Evolutionary conservation across 2,888 invertebrate species (phyloP).

Genomic region (Venusia cambrica): DNA sequence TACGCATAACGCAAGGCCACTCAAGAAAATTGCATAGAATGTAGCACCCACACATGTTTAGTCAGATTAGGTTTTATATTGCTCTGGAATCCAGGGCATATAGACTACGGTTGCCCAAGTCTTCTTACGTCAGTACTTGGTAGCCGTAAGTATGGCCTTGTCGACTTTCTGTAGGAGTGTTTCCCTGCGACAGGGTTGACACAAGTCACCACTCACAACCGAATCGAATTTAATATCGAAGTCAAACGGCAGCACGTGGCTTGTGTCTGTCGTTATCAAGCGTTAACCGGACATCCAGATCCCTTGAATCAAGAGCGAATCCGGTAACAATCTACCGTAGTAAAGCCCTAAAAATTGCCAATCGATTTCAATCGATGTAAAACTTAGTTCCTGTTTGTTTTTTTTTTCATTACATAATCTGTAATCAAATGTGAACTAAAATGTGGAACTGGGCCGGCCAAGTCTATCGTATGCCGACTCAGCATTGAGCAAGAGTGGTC

Average conservation of each 20-base stretch:
- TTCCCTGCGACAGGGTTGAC: constrained; percentile 5
- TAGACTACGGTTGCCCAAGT: too few species aligned
- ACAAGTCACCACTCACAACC: constrained; percentile 9
- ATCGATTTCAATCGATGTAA: too few species aligned
- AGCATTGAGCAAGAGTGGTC: too few species aligned
- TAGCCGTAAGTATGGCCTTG: too few species aligned
- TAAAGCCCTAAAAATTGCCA: constrained; percentile 9
- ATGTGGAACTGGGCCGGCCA: too few species aligned
- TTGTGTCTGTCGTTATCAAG: constrained; percentile 21
- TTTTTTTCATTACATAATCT: too few species aligned
- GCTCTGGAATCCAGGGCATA: constrained; percentile 30
- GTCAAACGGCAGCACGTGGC: constrained; percentile 18
- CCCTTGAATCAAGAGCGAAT: constrained; percentile 22
- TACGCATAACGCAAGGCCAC: constrained; percentile 32
- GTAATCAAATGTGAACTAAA: too few species aligned
- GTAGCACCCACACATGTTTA: constrained; percentile 16
- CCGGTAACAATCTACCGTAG: constrained; percentile 17
- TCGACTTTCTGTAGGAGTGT: too few species aligned
- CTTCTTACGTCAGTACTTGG: too few species aligned
- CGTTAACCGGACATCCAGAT: constrained; percentile 26
- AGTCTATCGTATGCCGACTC: too few species aligned
- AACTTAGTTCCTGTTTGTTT: too few species aligned
- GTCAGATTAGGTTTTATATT: constrained; percentile 29
- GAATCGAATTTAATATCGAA: constrained; percentile 8
- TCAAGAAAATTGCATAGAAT: constrained; percentile 33